Evolutionary conservation across 2,113 vertebrate species (phyloP).

Genomic region (Acanthisitta chloris): DNA sequence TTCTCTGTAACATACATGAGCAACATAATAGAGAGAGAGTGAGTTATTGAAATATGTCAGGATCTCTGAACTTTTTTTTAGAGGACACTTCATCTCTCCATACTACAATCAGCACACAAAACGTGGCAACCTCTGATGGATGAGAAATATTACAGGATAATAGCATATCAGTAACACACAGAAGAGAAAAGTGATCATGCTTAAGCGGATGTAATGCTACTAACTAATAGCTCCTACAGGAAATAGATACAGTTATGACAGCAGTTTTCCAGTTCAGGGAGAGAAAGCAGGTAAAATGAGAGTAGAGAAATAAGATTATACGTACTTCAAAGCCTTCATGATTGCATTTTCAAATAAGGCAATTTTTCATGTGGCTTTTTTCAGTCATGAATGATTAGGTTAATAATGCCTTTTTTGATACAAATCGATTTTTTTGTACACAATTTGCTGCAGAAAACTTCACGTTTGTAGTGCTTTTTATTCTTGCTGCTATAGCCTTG

Average conservation of each 20-base stretch:
- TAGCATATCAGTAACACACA: constrained; percentile 47
- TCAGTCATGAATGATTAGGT: background rate
- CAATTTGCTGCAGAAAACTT: background rate
- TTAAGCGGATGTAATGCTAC: constrained; percentile 49
- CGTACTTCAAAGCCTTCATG: background rate
- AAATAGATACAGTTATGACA: constrained; percentile 52
- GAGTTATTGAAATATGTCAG: background rate
- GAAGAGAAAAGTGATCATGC: constrained; percentile 36
- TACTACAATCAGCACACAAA: background rate
- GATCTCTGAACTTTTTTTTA: background rate
- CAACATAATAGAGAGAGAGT: background rate
- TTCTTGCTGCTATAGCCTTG: background rate
- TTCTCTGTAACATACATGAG: background rate
- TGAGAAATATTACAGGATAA: constrained; percentile 30
- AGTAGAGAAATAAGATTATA: constrained; percentile 34
- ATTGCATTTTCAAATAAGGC: background rate
- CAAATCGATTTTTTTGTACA: background rate
- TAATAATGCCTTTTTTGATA: background rate
- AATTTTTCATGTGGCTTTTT: background rate
- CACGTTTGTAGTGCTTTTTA: background rate
- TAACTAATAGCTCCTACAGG: constrained; percentile 59
- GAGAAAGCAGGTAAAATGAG: constrained; percentile 46
- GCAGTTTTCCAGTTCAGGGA: constrained; percentile 40
- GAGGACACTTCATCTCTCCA: background rate
- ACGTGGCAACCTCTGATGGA: background rate